These are phyloP conservation scores for Laspeyria flexula DNA, from an alignment of 2,888 invertebrate species.

Conservation along the genomic window DNA sequence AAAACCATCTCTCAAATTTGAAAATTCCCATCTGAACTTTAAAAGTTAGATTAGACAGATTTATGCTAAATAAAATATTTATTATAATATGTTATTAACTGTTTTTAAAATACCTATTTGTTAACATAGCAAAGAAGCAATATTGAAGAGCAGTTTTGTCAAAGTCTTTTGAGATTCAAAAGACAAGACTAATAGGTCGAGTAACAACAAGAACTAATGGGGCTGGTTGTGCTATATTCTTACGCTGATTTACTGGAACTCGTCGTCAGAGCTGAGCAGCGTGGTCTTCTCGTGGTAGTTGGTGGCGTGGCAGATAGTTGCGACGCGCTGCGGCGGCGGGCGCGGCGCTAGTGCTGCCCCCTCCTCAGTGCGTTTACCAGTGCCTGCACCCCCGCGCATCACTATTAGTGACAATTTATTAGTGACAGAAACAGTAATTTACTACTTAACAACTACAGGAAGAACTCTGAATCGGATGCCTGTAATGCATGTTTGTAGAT, in stretches of 20 bases:
- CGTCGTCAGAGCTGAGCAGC: conserved; percentile 97
- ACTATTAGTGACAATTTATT: no score
- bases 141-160: conserved; percentile 6
- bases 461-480: background rate
- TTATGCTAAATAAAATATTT: background rate
- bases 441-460: background rate
- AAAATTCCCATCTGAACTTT: no score
- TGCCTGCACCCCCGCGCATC: conserved; percentile 72
- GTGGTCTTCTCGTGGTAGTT: conserved; percentile 98
- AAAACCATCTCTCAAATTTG: no score
- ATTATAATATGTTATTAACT: background rate
- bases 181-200: conserved; percentile 30
- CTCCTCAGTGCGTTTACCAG: conserved; percentile 72
- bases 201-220: conserved; percentile 34
- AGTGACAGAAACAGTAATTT: background rate
- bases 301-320: conserved; percentile 90
- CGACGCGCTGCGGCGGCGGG: conserved; percentile 90
- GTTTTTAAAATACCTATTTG: background rate
- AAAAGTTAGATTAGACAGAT: no score
- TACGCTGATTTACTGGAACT: conserved; percentile 90
- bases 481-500: no score
- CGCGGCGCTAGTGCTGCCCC: conserved; percentile 85
- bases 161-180: conserved; percentile 29
- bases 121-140: no score
- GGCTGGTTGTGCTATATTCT: conserved; percentile 11